A percentile compares a stretch with the other conserved stretches of the same genome.
Conservation (phyloP, 2,113 vertebrate species). For the Formicarius rufipectus region DNA sequence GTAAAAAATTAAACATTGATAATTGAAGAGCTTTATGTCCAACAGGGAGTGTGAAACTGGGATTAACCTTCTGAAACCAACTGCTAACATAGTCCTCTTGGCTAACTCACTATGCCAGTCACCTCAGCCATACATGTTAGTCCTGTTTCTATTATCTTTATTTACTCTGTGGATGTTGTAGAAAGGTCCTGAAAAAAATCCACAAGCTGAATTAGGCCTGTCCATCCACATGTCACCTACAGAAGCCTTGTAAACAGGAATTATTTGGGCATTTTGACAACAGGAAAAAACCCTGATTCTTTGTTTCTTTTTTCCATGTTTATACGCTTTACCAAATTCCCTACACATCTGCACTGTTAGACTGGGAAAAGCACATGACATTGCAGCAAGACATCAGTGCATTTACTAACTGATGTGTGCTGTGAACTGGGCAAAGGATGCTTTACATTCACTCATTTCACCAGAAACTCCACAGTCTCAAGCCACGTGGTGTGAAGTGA, state of each 20-base stretch:
- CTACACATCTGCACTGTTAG: background rate
- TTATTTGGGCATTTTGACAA: background rate
- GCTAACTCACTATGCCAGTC: background rate
- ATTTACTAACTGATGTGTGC: background rate
- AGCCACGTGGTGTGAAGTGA: background rate
- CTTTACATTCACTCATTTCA: background rate
- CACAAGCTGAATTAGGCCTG: background rate
- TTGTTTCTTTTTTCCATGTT: background rate
- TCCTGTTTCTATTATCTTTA: background rate
- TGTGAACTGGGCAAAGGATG: background rate
- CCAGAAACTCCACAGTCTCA: background rate
- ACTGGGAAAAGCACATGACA: background rate
- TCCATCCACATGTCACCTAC: background rate
- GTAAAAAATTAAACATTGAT: background rate
- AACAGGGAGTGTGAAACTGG: background rate
- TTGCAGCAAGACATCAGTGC: background rate
- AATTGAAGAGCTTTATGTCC: background rate
- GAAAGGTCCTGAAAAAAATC: background rate
- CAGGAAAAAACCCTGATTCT: background rate
- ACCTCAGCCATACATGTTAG: background rate
- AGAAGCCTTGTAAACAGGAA: background rate
- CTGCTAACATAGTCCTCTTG: fast-evolving
- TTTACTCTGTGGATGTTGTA: background rate
- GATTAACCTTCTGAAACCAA: background rate
- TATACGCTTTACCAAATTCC: background rate